Base-by-base conservation (phyloP, 2,113 vertebrate genomes). In the Leuciscus idus region DNA sequence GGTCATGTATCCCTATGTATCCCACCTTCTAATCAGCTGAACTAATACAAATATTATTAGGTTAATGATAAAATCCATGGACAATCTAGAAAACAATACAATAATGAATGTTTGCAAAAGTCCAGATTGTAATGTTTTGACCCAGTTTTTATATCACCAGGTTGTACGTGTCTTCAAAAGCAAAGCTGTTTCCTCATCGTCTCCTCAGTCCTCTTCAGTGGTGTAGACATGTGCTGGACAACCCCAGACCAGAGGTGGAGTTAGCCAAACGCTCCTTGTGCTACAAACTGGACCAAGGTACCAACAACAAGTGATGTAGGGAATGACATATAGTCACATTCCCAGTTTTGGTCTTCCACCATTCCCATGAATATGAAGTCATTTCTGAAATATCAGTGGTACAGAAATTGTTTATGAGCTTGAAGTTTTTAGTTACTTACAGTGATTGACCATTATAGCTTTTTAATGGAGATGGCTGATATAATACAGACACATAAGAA, bases 231-330 rank as follows among this genome's bases (percentile, higher is more conserved):
- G 95, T 98, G 90, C 94, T 99, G 91, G 98, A 99, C 94, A 95
- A 98, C 89, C 97, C 96, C 1, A 96, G 95, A 90, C 97, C 97
- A 3, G 98, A 99, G 90, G 94, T 96, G 93, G 96, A 98, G 91
- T 96, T 97, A 86, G 98, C 98, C 30, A 98, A 96, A 91, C 97
- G 97, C 87, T 97, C 97, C 17, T 91, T 99, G 11, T 97, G 96
- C 91, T 97, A 97, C 92, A 95, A 97, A 91, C 91, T 99, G 93
- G 98, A 99, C 89, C 98, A 99, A 97, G 98, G 98, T 99, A 97
- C 91, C 36, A 80, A 43, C 9, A 13, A n/a, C 4, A 62, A 12
- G 59, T 19, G 66, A 70, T 17, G 19, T 36, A 70, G 6, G 2
- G 21, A 19, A 36, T 21, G 1, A 36, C 7, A 36, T 26, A 33